Evolutionary conservation across 2,797 vertebrate genomes (phyloP), one percentile per base, ranked within the genome.

Genomic region (Sebastes vulpes): DNA sequence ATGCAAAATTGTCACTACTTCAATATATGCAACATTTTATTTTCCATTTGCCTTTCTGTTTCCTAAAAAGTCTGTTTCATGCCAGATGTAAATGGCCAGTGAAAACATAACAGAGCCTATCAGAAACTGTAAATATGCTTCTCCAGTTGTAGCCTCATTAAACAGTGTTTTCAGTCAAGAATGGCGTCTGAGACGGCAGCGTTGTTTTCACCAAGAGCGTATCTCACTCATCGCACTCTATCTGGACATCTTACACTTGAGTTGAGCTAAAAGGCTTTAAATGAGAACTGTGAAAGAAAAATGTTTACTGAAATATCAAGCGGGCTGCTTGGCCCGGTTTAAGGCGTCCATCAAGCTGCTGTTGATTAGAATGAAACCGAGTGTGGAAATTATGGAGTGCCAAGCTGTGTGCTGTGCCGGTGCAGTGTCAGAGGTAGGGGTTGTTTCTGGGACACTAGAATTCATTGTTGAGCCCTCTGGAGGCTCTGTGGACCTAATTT

Each of bases 151-250:
- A 79, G 90, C 84, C 79, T 82, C 85, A 91, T 91, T 88, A 85
- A 91, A 89, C 84, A 72, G 76, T 12, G 31, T 59, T 75, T 64
- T 78, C 67, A 81, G 73, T 88, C 86, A 73, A 82, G 75, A 88
- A 78, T 84, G 82, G 72, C 53, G 16, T 65, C 77, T 20, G 78
- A 77, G 75, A 81, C 69, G 21, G 67, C 71, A 29, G 57, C 21
- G 59, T 76, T 66, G 77, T 92, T 87, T 46, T 84, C 81, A 82
- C 80, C 65, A 20, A 26, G 71, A 21, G 64, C 59, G 82, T 72
- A 82, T 83, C 64, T 93, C 91, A 93, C 89, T 92, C 87, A 84
- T 80, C 92, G 25, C 87, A 20, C 81, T 82, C 81, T 82, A 81
- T 89, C 87, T 79, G 70, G 60, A 86, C 72, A 72, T 87, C 82